These are phyloP conservation scores for Lagodon rhomboides DNA, from an alignment of 2,797 vertebrate genomes.

Conservation along the genomic window DNA sequence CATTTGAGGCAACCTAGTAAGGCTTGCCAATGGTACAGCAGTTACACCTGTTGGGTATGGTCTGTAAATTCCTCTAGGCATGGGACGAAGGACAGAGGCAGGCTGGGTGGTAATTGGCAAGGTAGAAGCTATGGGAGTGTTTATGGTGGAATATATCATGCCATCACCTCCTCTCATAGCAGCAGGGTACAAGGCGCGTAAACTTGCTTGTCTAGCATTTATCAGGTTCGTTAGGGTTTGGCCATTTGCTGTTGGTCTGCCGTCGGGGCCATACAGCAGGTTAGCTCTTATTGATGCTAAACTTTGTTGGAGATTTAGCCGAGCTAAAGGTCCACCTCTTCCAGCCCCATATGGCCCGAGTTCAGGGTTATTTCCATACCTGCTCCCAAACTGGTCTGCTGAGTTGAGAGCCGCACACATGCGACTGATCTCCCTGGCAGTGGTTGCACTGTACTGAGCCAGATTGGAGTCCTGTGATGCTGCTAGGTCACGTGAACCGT, in stretches of 20 bases:
- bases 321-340: conserved; percentile 82
- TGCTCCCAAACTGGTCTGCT: conserved; percentile 94
- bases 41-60: conserved; percentile 90
- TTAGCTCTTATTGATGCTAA: conserved; percentile 89
- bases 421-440: conserved; percentile 96
- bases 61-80: conserved; percentile 92
- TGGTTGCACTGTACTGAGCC: conserved; percentile 98
- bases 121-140: conserved; percentile 97
- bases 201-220: conserved; percentile 88
- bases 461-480: conserved; percentile 94
- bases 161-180: conserved; percentile 95
- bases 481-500: conserved; percentile 86
- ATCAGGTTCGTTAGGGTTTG: conserved; percentile 91
- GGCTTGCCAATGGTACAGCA: conserved; percentile 93
- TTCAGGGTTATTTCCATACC: conserved; percentile 89
- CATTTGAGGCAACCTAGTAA: conserved; percentile 92
- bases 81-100: conserved; percentile 90
- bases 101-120: conserved; percentile 99
- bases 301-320: conserved; percentile 88
- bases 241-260: conserved; percentile 83
- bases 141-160: conserved; percentile 99
- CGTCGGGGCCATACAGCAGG: conserved; percentile 92
- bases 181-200: conserved; percentile 93
- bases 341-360: conserved; percentile 89
- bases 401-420: conserved; percentile 99